Base-by-base conservation (phyloP, 2,113 vertebrate species). In the Zosterops hypoxanthus region DNA sequence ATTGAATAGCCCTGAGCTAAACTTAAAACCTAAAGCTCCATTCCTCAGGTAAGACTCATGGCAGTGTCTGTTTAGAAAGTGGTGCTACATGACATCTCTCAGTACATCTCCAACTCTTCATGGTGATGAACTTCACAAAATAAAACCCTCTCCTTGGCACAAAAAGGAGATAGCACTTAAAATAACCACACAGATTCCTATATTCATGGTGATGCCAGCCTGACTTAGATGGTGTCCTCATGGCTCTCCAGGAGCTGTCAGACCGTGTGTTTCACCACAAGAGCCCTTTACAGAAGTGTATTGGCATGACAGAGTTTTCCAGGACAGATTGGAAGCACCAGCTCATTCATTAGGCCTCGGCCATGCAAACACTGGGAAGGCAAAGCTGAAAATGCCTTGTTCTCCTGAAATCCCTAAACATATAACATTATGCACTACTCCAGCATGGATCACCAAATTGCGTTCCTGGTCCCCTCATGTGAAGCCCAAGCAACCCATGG, bases 81-180 rank as follows among this genome's bases (percentile, higher is more conserved):
- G 61, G 21, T 9, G 33, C 5, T 34, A 7, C 0, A 0, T 53
- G 31, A 39, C 1, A 0, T 23, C 34, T 82, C 50, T 31, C 47
- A 31, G 22, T 3, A 49, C 2, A 0, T 44, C 66, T 83, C 46
- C 59, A 81, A 2, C 13, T 65, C 55, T 41, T 79, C 56, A 15
- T 12, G 2, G 7, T 46, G 50, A 46, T 59, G 41, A 77, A 52
- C 36, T 61, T 49, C 39, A 31, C 25, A 19, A 59, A 34, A 22
- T 3, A 53, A 47, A 86, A 19, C 14, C 2, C 6, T 61, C 3
- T 66, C 33, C 31, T 15, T 28, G 8, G 44, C 17, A n/a, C 53
- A 56, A 47, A 44, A 76, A 59, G 46, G 57, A 49, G 3, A 28
- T 3, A 47, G 8, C 12, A 39, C 2, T 23, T 60, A 84, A 50